Evolutionary conservation across 2,888 invertebrate species (phyloP).

Genomic region (Sinelater perroti): DNA sequence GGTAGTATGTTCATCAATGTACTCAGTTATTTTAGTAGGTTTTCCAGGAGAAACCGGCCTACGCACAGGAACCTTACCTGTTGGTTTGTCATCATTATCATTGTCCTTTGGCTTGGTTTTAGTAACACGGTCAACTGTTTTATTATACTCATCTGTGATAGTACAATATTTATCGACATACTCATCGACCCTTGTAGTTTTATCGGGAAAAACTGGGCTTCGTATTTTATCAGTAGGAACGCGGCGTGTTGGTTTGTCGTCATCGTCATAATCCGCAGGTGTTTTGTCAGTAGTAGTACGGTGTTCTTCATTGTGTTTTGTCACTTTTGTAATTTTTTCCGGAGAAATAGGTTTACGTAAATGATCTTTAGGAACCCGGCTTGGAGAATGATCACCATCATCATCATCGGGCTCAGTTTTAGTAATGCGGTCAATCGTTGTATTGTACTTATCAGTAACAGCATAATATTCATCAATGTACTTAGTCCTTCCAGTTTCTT

Average conservation of each 20-base stretch:
- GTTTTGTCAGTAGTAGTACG: too few species aligned
- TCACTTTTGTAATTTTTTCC: background rate
- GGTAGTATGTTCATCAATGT: too few species aligned
- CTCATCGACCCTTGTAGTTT: background rate
- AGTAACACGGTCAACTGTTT: background rate
- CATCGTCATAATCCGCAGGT: background rate
- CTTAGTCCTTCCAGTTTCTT: too few species aligned
- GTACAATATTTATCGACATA: constrained; percentile 10
- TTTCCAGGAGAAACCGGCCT: too few species aligned
- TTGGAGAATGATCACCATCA: constrained; percentile 10
- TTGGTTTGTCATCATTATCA: too few species aligned
- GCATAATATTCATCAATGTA: too few species aligned
- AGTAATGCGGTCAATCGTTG: background rate
- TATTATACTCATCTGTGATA: background rate
- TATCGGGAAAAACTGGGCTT: background rate
- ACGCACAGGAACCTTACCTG: background rate
- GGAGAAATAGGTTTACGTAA: constrained; percentile 1
- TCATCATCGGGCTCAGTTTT: background rate
- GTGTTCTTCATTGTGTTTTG: constrained; percentile 7
- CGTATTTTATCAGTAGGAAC: background rate
- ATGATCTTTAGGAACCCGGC: background rate
- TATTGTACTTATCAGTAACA: too few species aligned
- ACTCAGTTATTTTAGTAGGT: background rate
- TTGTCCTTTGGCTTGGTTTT: constrained; percentile 1
- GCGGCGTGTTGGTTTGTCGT: constrained; percentile 14